These are phyloP conservation scores for Malthinus seriepunctatus DNA, from an alignment of 2,888 invertebrate genomes.

Conservation along the genomic window DNA sequence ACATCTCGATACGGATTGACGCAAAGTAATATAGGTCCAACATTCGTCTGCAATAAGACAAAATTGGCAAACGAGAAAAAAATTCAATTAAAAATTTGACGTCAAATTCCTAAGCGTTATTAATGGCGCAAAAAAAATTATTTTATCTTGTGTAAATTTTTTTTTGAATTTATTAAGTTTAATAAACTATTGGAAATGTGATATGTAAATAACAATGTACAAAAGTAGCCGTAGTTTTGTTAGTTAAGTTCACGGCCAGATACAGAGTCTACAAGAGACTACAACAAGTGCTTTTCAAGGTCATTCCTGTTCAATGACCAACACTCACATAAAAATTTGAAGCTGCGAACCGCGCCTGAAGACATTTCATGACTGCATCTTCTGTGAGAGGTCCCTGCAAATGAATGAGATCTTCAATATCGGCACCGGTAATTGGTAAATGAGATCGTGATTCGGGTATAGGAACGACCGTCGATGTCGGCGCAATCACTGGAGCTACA, in stretches of 20 bases:
- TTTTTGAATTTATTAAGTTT: too few relatives aligned
- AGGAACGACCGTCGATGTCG: slow-evolving; percentile 37
- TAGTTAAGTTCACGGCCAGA: slow-evolving; percentile 46
- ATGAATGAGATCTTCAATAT: slow-evolving; percentile 90
- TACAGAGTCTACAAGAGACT: slow-evolving; percentile 43
- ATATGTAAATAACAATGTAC: slow-evolving; percentile 36
- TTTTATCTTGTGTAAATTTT: too few relatives aligned
- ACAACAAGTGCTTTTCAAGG: slow-evolving; percentile 42
- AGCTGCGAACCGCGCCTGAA: slow-evolving; percentile 86
- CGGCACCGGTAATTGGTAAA: slow-evolving; percentile 43
- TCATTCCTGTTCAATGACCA: slow-evolving; percentile 46
- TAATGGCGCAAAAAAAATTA: background rate
- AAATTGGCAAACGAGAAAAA: slow-evolving; percentile 4
- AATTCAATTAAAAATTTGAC: background rate
- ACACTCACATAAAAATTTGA: slow-evolving; percentile 85
- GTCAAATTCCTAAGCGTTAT: background rate
- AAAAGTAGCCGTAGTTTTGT: slow-evolving; percentile 38
- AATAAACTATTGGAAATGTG: slow-evolving; percentile 32
- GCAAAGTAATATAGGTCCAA: slow-evolving; percentile 88
- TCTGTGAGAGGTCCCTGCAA: slow-evolving; percentile 91
- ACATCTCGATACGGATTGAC: slow-evolving; percentile 89
- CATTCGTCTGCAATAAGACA: slow-evolving; percentile 74
- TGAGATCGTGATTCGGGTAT: slow-evolving; percentile 31
- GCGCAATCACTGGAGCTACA: slow-evolving; percentile 34
- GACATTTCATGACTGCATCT: slow-evolving; percentile 88